These are phyloP conservation scores for Onychomys torridus DNA, from an alignment of 2,797 vertebrate genomes.

Conservation along the genomic window DNA sequence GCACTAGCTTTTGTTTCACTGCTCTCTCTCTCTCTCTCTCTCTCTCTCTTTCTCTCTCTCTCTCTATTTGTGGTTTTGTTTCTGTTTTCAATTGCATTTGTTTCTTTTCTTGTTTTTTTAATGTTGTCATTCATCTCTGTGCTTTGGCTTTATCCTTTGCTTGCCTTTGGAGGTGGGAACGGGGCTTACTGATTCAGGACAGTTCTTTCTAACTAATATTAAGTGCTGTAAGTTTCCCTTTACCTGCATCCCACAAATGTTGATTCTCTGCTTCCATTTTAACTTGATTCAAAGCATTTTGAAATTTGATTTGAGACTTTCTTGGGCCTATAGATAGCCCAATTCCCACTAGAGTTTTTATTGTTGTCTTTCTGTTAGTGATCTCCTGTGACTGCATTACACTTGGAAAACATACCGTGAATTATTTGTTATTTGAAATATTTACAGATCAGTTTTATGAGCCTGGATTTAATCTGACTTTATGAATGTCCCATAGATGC, in stretches of 20 bases:
- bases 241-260: background rate
- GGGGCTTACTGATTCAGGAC: background rate
- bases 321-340: background rate
- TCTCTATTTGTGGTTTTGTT: background rate
- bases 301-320: constrained; percentile 42
- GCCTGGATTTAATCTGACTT: background rate
- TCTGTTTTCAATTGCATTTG: constrained; percentile 35
- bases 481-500: background rate
- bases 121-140: constrained; percentile 2
- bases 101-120: background rate
- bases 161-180: background rate
- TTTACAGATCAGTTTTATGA: constrained; percentile 17
- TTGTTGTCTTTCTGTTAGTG: constrained; percentile 18
- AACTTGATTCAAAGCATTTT: constrained; percentile 27
- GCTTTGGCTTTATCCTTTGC: background rate
- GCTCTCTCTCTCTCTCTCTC: too few species aligned
- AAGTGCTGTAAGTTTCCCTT: constrained; percentile 40
- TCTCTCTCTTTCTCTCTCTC: too few species aligned
- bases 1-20: constrained; percentile 8
- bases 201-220: constrained; percentile 24
- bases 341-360: constrained; percentile 1
- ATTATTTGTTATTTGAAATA: constrained; percentile 48
- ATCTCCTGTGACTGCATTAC: constrained; percentile 29
- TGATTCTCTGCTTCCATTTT: constrained; percentile 34
- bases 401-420: background rate